Base-by-base conservation (phyloP, 2,113 vertebrate species). In the Lepisosteus osseus region DNA sequence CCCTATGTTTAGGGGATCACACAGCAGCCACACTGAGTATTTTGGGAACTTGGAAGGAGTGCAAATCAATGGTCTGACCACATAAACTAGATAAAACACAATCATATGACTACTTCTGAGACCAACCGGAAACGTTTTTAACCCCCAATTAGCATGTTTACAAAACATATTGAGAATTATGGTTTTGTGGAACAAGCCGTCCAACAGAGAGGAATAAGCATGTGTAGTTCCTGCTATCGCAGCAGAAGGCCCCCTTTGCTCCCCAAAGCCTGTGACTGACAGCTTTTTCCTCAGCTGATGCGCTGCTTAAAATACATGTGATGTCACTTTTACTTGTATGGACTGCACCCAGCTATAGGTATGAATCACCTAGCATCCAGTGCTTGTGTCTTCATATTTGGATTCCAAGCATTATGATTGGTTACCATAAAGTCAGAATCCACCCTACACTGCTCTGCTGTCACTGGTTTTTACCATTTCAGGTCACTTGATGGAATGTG, bases 401-500 rank as follows among this genome's bases (percentile, higher is more conserved):
- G 57, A 59, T n/a, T 11, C 11, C 57, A 13, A 15, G 14, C 57
- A 59, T 59, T 3, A 59, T 59, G 57, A 59, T 59, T 65, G 44
- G 67, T 73, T 51, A 29, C 54, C 61, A 9, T 14, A 15, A 59
- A 15, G 57, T n/a, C 14, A 59, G 57, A 4, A 8, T 59, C 14
- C 6, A 59, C 57, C 11, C 9, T 13, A 3, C 57, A 59, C 11
- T 59, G 57, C 13, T 6, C 5, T 51, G 47, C 47, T 51, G 47
- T 17, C 7, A 54, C 42, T 70, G 9, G 14, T 40, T 59, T 56
- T 70, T 11, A 51, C 69, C 57, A 66, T 71, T 70, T 67, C 4
- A 8, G 59, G 44, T 55, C 65, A 8, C 64, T 72, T 61, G 41
- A 54, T 64, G 61, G 55, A 51, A 71, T 67, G 15, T 51, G 62